A percentile compares a stretch with the other conserved stretches of the same genome.
Conservation (phyloP, 2,888 invertebrate genomes). For the Beris chalybata region DNA sequence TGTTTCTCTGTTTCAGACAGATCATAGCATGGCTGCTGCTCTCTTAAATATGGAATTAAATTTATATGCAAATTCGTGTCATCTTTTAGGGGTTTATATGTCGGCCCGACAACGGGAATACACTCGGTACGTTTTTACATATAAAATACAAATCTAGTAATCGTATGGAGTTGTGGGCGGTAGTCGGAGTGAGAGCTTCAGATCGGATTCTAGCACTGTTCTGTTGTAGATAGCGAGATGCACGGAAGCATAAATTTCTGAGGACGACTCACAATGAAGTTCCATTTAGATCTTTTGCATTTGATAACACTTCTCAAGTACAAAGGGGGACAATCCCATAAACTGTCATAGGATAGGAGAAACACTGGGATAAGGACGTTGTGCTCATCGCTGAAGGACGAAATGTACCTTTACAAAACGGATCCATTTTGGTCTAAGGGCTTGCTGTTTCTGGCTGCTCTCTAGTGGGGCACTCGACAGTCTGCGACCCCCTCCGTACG, state of each 20-base stretch:
- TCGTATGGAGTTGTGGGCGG: too few species aligned
- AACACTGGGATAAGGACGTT: too few species aligned
- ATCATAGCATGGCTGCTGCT: slow-evolving; percentile 1
- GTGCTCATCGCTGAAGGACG: too few species aligned
- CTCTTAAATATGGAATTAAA: slow-evolving; percentile 14
- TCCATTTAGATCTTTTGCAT: slow-evolving; percentile 23
- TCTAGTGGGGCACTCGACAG: too few species aligned
- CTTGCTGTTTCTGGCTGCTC: too few species aligned
- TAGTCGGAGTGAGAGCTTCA: too few species aligned
- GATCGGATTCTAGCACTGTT: too few species aligned
- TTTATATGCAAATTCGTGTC: slow-evolving; percentile 11
- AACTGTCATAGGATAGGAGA: slow-evolving; percentile 11
- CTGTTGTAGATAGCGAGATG: neutral
- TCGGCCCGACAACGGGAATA: neutral
- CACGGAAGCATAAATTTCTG: slow-evolving; percentile 15
- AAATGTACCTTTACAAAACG: too few species aligned
- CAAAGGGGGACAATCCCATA: slow-evolving; percentile 12
- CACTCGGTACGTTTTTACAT: too few species aligned
- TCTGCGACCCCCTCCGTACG: too few species aligned
- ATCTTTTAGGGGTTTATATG: slow-evolving; percentile 2
- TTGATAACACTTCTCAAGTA: slow-evolving; percentile 22
- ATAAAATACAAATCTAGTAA: too few species aligned
- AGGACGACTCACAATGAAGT: slow-evolving; percentile 19
- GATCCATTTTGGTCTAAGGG: too few species aligned
- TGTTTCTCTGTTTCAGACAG: slow-evolving; percentile 4